A percentile compares a stretch with the other conserved stretches of the same genome.
Conservation (phyloP, 2,888 invertebrate species). For the Exocentrus adspersus region DNA sequence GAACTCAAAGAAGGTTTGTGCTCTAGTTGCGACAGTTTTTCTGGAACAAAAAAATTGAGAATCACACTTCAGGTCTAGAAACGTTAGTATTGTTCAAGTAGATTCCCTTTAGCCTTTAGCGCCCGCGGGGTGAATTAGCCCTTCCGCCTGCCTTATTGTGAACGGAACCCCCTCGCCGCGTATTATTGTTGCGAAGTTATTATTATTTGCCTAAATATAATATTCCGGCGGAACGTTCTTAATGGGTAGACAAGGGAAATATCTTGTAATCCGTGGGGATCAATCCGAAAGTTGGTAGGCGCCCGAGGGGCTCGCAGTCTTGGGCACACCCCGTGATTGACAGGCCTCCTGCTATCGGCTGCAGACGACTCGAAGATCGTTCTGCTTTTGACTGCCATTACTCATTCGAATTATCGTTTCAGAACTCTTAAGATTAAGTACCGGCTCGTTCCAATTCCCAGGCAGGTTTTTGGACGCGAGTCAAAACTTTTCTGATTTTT, state of each 20-base stretch:
- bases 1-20: slow-evolving; percentile 44
- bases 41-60: slow-evolving; percentile 45
- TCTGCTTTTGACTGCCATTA: too few relatives aligned
- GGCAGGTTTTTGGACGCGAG: too few relatives aligned
- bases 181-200: slow-evolving; percentile 45
- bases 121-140: slow-evolving; percentile 37
- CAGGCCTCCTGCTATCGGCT: slow-evolving; percentile 39
- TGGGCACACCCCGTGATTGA: slow-evolving; percentile 40
- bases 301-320: slow-evolving; percentile 53
- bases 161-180: slow-evolving; percentile 8
- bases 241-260: slow-evolving; percentile 51
- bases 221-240: slow-evolving; percentile 42
- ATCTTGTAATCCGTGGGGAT: slow-evolving; percentile 59
- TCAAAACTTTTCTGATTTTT: too few relatives aligned
- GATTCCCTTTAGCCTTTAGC: too few relatives aligned
- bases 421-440: too few relatives aligned
- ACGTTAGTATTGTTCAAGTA: too few relatives aligned
- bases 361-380: slow-evolving; percentile 37
- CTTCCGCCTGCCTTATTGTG: slow-evolving; percentile 36
- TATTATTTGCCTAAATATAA: slow-evolving; percentile 46
- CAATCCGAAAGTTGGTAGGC: slow-evolving; percentile 54
- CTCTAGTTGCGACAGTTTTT: slow-evolving; percentile 52
- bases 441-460: too few relatives aligned
- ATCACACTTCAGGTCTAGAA: too few relatives aligned
- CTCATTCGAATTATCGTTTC: too few relatives aligned